These are phyloP conservation scores for Ptychoptera albimana DNA, from an alignment of 2,888 invertebrate species.

Conservation along the genomic window DNA sequence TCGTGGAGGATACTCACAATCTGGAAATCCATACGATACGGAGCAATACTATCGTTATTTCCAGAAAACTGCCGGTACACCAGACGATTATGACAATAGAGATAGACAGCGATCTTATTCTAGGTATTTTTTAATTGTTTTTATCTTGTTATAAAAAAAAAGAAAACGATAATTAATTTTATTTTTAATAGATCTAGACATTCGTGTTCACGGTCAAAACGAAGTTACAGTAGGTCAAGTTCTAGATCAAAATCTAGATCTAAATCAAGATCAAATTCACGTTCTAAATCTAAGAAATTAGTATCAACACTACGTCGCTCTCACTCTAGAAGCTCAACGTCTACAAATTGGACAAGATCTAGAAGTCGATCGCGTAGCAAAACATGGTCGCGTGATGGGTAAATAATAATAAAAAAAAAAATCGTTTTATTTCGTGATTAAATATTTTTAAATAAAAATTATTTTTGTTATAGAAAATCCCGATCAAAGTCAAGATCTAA, in stretches of 20 bases:
- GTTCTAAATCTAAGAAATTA: slow-evolving; percentile 8
- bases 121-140: no score
- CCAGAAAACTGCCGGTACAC: slow-evolving; percentile 39
- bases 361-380: slow-evolving; percentile 20
- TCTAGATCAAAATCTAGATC: slow-evolving; percentile 27
- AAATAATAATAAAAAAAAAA: neutral
- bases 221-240: slow-evolving; percentile 14
- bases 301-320: slow-evolving; percentile 11
- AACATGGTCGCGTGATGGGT: slow-evolving; percentile 6
- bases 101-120: slow-evolving; percentile 18
- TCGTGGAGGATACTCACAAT: neutral
- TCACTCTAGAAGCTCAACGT: slow-evolving; percentile 12
- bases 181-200: neutral
- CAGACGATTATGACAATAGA: slow-evolving; percentile 34
- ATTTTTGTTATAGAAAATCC: neutral
- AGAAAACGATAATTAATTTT: neutral
- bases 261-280: slow-evolving; percentile 15
- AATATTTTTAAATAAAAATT: no score
- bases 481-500: slow-evolving; percentile 6
- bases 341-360: slow-evolving; percentile 18
- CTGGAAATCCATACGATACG: slow-evolving; percentile 14
- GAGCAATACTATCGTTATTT: slow-evolving; percentile 32
- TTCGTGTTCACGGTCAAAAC: slow-evolving; percentile 17
- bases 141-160: neutral
- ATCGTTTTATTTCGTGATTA: no score